Percentiles rank a stretch among this genome's conserved stretches.
These are phyloP conservation scores for Ptilorrhoa leucosticta DNA, from an alignment of 2,113 vertebrate genomes.

Conservation along the genomic window DNA sequence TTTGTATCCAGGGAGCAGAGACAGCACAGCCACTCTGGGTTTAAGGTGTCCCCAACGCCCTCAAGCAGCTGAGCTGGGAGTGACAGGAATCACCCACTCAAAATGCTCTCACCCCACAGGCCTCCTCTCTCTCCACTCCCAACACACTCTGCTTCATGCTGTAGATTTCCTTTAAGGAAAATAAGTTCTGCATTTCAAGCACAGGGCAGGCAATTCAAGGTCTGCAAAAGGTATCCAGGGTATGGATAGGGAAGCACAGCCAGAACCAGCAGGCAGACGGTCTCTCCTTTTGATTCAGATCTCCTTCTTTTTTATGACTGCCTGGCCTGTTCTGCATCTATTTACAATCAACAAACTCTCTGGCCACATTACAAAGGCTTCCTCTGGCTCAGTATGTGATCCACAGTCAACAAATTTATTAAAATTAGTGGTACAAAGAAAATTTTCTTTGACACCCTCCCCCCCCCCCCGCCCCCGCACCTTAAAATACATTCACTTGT, in stretches of 20 bases:
- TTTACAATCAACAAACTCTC: not conserved
- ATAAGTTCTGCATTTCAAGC: not conserved
- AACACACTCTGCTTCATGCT: rapidly evolving
- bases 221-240: not conserved
- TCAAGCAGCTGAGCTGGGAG: not conserved
- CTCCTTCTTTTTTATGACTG: not conserved
- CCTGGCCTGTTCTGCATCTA: not conserved
- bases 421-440: not conserved
- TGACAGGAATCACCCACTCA: not conserved
- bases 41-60: not conserved
- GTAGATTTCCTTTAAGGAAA: not conserved
- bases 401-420: not conserved
- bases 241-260: not conserved
- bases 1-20: not conserved
- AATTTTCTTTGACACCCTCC: not conserved
- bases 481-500: not conserved
- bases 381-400: not conserved
- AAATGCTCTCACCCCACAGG: not conserved
- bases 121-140: not conserved
- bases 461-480: not conserved
- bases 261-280: not conserved
- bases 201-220: not conserved
- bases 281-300: not conserved
- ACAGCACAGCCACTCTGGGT: rapidly evolving
- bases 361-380: not conserved